A percentile compares a stretch with the other conserved stretches of the same genome.
Evolutionary conservation across 2,888 invertebrate species (phyloP).

Genomic region (Eucriotettix oculatus): DNA sequence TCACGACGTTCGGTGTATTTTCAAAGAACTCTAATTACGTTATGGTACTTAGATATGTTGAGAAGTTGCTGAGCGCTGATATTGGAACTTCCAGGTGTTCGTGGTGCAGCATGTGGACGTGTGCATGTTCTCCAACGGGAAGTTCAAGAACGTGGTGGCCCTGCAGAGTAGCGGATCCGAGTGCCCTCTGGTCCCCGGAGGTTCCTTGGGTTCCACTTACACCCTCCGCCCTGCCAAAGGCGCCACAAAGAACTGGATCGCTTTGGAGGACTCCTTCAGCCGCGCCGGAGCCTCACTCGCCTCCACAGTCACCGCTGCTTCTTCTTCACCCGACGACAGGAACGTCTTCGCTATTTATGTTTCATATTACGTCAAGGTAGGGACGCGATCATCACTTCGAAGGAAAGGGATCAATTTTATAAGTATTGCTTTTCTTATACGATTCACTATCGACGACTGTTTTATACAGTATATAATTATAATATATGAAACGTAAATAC

Average conservation of each 20-base stretch:
- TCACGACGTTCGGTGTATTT: too few species aligned
- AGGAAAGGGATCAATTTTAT: too few species aligned
- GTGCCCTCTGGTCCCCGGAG: slow-evolving; percentile 48
- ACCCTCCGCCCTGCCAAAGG: slow-evolving; percentile 55
- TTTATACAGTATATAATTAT: too few species aligned
- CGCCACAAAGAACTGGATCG: slow-evolving; percentile 80
- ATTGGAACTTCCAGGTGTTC: slow-evolving; percentile 40
- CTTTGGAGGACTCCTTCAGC: slow-evolving; percentile 69
- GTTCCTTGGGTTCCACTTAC: slow-evolving; percentile 40
- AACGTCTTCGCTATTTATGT: slow-evolving; percentile 85
- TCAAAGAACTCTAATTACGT: too few species aligned
- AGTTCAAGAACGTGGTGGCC: slow-evolving; percentile 86
- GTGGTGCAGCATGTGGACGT: slow-evolving; percentile 84
- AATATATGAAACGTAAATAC: too few species aligned
- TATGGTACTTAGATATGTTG: not conserved
- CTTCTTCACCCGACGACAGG: slow-evolving; percentile 47
- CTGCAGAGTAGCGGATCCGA: slow-evolving; percentile 39
- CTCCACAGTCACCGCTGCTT: slow-evolving; percentile 29
- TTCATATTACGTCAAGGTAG: slow-evolving; percentile 71
- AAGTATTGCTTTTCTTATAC: too few species aligned
- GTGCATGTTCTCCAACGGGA: slow-evolving; percentile 88
- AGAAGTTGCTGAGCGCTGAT: not conserved
- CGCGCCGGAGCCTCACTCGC: slow-evolving; percentile 38
- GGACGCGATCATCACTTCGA: not conserved
- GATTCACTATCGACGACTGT: too few species aligned